These are phyloP conservation scores for Cydia fagiglandana DNA, from an alignment of 1,140 invertebrate species.

Conservation along the genomic window DNA sequence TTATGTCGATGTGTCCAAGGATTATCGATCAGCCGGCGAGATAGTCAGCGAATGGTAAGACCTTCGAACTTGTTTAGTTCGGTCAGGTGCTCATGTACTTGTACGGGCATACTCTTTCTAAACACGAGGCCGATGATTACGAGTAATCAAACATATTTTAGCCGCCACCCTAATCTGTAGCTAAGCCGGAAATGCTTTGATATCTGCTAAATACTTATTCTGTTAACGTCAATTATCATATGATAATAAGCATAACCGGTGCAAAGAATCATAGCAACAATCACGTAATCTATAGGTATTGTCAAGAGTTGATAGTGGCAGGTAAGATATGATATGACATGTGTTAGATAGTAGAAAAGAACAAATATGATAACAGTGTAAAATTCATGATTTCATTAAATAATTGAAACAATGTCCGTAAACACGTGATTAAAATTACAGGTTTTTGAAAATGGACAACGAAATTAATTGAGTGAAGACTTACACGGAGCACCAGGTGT, in stretches of 20 bases:
- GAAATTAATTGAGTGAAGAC: slow-evolving; percentile 44
- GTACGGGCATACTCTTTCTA: neutral
- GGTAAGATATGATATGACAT: slow-evolving; percentile 54
- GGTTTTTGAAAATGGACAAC: slow-evolving; percentile 24
- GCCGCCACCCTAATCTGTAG: neutral
- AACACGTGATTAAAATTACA: slow-evolving; percentile 2
- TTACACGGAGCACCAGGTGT: slow-evolving; percentile 78
- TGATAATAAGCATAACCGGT: slow-evolving; percentile 21
- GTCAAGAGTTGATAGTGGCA: slow-evolving; percentile 44
- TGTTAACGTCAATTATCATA: neutral
- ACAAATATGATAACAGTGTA: slow-evolving; percentile 41
- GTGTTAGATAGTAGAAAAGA: slow-evolving; percentile 40
- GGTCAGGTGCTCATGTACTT: neutral
- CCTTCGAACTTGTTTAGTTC: slow-evolving; percentile 31
- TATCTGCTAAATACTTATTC: neutral
- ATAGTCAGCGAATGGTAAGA: slow-evolving; percentile 30
- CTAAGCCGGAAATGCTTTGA: slow-evolving; percentile 1
- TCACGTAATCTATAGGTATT: slow-evolving; percentile 46
- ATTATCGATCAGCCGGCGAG: slow-evolving; percentile 37
- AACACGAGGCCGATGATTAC: neutral
- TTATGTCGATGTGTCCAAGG: slow-evolving; percentile 42
- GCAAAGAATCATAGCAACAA: slow-evolving; percentile 44
- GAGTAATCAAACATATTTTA: neutral
- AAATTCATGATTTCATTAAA: slow-evolving; percentile 34
- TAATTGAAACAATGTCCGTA: slow-evolving; percentile 3